Percentiles rank a stretch among this genome's conserved stretches.
Conservation (phyloP, 2,797 vertebrate genomes). For the Myotis pilosus region DNA sequence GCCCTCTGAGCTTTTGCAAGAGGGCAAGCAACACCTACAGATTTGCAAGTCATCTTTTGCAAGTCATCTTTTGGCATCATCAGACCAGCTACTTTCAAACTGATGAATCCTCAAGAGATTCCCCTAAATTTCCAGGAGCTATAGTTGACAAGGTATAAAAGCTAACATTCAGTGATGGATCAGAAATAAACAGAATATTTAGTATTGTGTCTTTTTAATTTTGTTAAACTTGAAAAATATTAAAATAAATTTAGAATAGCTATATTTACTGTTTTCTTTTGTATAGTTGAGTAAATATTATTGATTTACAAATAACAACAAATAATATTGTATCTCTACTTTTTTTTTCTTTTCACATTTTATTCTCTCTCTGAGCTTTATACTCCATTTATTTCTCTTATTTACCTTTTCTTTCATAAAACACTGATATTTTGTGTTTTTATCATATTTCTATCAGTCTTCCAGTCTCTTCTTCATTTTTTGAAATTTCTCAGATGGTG, state of each 20-base stretch:
- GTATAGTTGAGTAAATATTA: not conserved
- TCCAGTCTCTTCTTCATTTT: constrained; percentile 40
- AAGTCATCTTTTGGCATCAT: not conserved
- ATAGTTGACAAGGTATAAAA: not conserved
- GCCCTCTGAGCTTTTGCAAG: not conserved
- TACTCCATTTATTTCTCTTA: not conserved
- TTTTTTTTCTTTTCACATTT: not conserved
- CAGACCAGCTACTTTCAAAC: not conserved
- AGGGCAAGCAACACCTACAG: too few species aligned
- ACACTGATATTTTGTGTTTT: constrained; percentile 28
- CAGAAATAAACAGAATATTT: not conserved
- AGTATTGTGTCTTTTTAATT: not conserved
- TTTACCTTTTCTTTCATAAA: constrained; percentile 24
- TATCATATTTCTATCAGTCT: constrained; percentile 51
- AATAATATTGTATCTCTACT: not conserved
- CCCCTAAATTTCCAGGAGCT: not conserved
- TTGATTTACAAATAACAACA: not conserved
- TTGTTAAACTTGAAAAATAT: not conserved
- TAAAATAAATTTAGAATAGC: not conserved
- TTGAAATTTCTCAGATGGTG: constrained; percentile 31
- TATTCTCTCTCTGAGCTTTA: not conserved
- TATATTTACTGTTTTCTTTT: not conserved
- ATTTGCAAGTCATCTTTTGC: not conserved
- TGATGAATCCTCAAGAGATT: not conserved
- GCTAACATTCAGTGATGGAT: not conserved